Evolutionary conservation across 2,113 vertebrate genomes (phyloP), one percentile per base, ranked within the genome.

Genomic region (Menidia beryllina): DNA sequence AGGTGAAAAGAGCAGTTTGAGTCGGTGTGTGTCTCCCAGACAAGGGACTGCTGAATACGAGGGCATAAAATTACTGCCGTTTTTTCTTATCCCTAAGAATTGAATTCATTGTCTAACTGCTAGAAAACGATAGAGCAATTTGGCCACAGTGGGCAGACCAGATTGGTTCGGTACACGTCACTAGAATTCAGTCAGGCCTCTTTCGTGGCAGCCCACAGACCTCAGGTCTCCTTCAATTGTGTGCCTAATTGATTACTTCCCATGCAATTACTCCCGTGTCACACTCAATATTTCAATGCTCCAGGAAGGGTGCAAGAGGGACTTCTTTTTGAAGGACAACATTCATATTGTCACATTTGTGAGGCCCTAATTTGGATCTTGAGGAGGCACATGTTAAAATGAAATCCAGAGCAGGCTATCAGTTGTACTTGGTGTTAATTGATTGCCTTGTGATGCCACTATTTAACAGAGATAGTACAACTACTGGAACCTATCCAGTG

Each of bases 171-270:
- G 77, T 72, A 76, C 73, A 85, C 72, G 39, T 86, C 78, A 69
- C 81, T 85, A 76, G 81, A 86, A 90, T 87, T 88, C 88, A 86
- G 88, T 81, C 63, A 50, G 62, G 82, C 63, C 81, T 82, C 73
- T 70, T 83, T 75, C 81, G 84, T 89, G 80, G 89, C 90, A 91
- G 90, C 88, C 72, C 68, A 58, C 86, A 85, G 91, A 91, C 91
- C 92, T 85, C 65, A 75, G 92, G 90, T 93, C 89, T 89, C 88
- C 83, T 91, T 90, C 92, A 92, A 92, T 93, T 90, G 92, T 92
- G 89, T 86, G 89, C 85, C 90, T 93, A 93, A 93, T 93, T 93
- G 92, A 93, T 93, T 91, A 92, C 90, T 91, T 93, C 91, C 91
- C 81, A 91, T 91, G 91, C 92, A 93, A 93, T 93, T 93, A 93